A percentile compares a stretch with the other conserved stretches of the same genome.
Conservation (phyloP, 2,797 vertebrate species). For the Argentina silus region DNA sequence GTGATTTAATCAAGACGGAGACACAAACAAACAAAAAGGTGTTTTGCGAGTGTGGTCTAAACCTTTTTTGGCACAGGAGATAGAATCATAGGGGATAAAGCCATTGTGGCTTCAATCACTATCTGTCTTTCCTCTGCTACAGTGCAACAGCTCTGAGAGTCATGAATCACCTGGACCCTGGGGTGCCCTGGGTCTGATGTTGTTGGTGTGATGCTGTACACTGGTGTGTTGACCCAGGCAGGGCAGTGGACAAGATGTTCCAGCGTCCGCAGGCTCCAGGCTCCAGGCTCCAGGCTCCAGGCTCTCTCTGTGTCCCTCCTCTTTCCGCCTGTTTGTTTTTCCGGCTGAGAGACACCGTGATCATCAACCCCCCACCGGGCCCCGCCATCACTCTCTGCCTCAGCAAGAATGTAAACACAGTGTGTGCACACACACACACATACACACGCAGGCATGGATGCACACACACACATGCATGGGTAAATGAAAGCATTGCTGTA, state of each 20-base stretch:
- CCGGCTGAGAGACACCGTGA: slow-evolving; percentile 54
- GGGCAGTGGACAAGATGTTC: slow-evolving; percentile 69
- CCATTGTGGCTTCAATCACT: too few species aligned
- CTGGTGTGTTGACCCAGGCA: slow-evolving; percentile 66
- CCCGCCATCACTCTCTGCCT: slow-evolving; percentile 44
- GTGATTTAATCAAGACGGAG: too few species aligned
- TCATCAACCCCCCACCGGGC: slow-evolving; percentile 20
- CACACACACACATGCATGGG: slow-evolving; percentile 1
- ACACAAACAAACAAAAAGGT: too few species aligned
- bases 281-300: slow-evolving; percentile 32
- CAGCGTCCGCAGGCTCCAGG: slow-evolving; percentile 28
- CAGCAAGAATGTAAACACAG: slow-evolving; percentile 71
- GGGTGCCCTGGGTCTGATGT: slow-evolving; percentile 30
- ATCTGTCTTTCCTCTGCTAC: too few species aligned
- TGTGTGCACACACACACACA: slow-evolving; percentile 25
- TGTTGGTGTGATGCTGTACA: slow-evolving; percentile 48
- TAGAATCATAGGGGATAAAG: too few species aligned
- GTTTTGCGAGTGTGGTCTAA: too few species aligned
- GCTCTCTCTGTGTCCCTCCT: slow-evolving; percentile 14
- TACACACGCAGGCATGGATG: not conserved
- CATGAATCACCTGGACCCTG: slow-evolving; percentile 1
- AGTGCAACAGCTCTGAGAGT: too few species aligned
- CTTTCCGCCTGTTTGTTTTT: slow-evolving; percentile 75
- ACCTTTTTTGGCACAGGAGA: too few species aligned
- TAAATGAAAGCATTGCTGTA: too few species aligned